A percentile compares a stretch with the other conserved stretches of the same genome.
phyloP scores from a whole-genome alignment of 2,888 invertebrate species.

The Cataglyphis cursor region DNA sequence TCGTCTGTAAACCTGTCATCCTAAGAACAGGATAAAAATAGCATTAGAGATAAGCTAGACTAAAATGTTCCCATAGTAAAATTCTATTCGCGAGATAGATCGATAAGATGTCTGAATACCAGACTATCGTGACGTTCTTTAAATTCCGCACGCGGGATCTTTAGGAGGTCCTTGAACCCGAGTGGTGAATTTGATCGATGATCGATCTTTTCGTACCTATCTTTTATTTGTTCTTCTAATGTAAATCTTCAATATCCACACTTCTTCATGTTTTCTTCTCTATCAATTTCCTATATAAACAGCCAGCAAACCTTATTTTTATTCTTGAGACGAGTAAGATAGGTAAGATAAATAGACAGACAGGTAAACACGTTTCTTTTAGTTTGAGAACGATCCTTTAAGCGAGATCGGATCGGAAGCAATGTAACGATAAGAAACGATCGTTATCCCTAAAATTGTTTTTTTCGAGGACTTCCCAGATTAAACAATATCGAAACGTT shows the following conservation, averaged over 20 bases:
- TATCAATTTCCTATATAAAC: background rate
- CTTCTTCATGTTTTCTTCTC: background rate
- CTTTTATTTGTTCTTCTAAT: background rate
- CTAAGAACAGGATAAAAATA: background rate
- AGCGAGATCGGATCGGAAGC: slow-evolving; percentile 15
- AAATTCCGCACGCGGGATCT: background rate
- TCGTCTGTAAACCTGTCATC: slow-evolving; percentile 23
- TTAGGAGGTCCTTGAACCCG: slow-evolving; percentile 24
- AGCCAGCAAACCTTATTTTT: background rate
- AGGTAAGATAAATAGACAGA: background rate
- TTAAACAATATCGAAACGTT: slow-evolving; percentile 7
- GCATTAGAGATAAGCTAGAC: slow-evolving; percentile 25
- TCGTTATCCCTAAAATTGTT: no score
- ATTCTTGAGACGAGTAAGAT: no score
- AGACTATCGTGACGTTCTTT: background rate
- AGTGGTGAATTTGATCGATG: slow-evolving; percentile 36
- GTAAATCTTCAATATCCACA: background rate
- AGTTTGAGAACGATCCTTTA: background rate
- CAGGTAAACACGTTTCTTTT: no score
- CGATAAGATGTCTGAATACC: slow-evolving; percentile 1
- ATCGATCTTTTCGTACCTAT: slow-evolving; percentile 11
- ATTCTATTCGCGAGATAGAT: slow-evolving; percentile 20
- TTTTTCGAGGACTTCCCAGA: background rate
- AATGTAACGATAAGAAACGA: background rate
- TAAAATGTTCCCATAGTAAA: slow-evolving; percentile 5